Evolutionary conservation across 2,888 invertebrate species (phyloP).

Genomic region (Acrobasis repandana): DNA sequence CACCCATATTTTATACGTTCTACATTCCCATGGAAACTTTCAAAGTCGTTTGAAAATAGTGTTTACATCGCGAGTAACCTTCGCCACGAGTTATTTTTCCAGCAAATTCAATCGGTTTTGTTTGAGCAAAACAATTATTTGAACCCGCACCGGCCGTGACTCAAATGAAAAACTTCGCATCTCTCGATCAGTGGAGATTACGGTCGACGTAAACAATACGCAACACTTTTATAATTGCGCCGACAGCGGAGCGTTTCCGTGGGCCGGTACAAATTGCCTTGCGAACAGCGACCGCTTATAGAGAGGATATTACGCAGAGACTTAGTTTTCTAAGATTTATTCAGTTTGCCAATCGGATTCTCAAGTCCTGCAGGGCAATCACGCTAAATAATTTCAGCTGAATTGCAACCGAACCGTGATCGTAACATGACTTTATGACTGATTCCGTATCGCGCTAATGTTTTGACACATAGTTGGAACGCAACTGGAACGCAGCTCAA

Average conservation of each 20-base stretch:
- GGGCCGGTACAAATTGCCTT: slow-evolving; percentile 14
- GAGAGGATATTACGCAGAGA: not conserved
- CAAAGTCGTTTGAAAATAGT: not conserved
- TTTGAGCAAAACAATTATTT: slow-evolving; percentile 19
- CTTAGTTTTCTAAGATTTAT: not conserved
- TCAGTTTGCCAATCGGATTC: too few species aligned
- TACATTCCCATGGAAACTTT: slow-evolving; percentile 12
- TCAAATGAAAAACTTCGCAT: slow-evolving; percentile 1
- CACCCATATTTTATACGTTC: slow-evolving; percentile 1
- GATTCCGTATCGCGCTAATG: too few species aligned
- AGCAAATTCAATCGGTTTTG: slow-evolving; percentile 10
- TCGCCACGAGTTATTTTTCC: slow-evolving; percentile 10
- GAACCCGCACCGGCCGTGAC: not conserved
- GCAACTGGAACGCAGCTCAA: too few species aligned
- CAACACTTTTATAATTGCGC: slow-evolving; percentile 13
- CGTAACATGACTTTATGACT: too few species aligned
- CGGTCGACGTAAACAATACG: slow-evolving; percentile 10
- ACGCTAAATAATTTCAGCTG: too few species aligned
- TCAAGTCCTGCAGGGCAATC: too few species aligned
- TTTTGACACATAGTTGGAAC: too few species aligned
- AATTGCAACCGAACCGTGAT: too few species aligned
- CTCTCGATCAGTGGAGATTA: slow-evolving; percentile 9
- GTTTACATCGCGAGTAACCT: slow-evolving; percentile 9
- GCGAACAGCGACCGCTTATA: not conserved
- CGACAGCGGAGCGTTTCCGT: slow-evolving; percentile 2